These are phyloP conservation scores for Anisognathus igniventris DNA, from an alignment of 2,797 vertebrate genomes.

Conservation along the genomic window DNA sequence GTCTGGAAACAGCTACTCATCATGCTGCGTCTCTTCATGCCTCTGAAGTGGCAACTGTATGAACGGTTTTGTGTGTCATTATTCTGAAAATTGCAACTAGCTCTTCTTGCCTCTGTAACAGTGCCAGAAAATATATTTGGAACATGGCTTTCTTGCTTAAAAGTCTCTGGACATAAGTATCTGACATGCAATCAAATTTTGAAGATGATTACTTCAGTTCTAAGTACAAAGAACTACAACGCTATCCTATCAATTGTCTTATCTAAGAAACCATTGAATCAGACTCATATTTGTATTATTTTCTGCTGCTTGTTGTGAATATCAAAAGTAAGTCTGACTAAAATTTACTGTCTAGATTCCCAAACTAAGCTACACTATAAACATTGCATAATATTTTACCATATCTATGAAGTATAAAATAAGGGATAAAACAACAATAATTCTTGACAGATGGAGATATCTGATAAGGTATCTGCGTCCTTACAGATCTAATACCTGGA, in stretches of 20 bases:
- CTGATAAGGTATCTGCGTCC: background rate
- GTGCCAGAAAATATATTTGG: conserved; percentile 3
- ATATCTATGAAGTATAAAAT: background rate
- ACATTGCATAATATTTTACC: background rate
- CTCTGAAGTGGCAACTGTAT: background rate
- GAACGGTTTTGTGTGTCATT: background rate
- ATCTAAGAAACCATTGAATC: background rate
- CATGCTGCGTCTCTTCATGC: background rate
- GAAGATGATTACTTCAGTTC: conserved; percentile 2
- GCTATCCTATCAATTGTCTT: background rate
- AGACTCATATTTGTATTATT: background rate
- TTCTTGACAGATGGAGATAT: background rate
- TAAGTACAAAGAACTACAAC: background rate
- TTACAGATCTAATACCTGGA: background rate
- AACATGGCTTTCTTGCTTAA: background rate
- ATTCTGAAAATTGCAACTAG: conserved; percentile 19
- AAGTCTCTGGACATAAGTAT: background rate
- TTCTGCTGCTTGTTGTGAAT: background rate
- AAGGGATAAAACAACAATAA: background rate
- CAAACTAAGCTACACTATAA: background rate
- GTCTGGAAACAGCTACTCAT: conserved; percentile 6
- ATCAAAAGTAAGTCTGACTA: background rate
- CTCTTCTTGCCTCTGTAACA: background rate
- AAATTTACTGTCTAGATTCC: background rate
- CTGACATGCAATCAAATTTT: background rate